Percentiles rank a stretch among this genome's conserved stretches.
Evolutionary conservation across 2,797 vertebrate species (phyloP).

Genomic region (Parauchenoglanis punctatus): DNA sequence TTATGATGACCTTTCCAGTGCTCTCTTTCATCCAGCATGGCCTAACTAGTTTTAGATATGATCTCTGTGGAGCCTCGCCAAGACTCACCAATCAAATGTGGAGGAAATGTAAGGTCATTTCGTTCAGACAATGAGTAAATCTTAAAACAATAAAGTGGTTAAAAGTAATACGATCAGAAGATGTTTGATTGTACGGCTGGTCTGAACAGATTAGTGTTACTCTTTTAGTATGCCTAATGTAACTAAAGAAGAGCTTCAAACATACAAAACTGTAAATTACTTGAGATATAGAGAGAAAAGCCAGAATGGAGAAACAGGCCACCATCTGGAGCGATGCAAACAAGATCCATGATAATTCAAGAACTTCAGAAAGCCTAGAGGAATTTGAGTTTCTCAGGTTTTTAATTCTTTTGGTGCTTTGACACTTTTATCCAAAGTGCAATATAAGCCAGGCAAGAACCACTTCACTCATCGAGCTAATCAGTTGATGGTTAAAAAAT

Average conservation of each 20-base stretch:
- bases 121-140: slow-evolving; percentile 34
- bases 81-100: slow-evolving; percentile 31
- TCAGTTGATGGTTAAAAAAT: slow-evolving; percentile 12
- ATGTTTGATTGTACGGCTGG: background rate
- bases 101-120: background rate
- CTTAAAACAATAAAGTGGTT: slow-evolving; percentile 40
- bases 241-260: background rate
- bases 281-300: background rate
- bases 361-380: background rate
- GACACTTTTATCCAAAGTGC: background rate
- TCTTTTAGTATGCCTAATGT: background rate
- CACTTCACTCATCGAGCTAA: background rate
- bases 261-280: background rate
- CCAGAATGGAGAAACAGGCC: background rate
- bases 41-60: slow-evolving; percentile 58
- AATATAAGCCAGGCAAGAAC: background rate
- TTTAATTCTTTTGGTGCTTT: background rate
- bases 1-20: slow-evolving; percentile 62
- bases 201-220: background rate
- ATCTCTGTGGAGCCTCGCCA: slow-evolving; percentile 23
- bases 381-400: background rate
- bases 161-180: slow-evolving; percentile 36
- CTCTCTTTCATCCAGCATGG: slow-evolving; percentile 54
- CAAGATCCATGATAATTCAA: background rate
- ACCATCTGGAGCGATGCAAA: background rate